Percentiles rank a stretch among this genome's conserved stretches.
Conservation (phyloP, 2,797 vertebrate species). For the Acestrorhynchus altus region DNA sequence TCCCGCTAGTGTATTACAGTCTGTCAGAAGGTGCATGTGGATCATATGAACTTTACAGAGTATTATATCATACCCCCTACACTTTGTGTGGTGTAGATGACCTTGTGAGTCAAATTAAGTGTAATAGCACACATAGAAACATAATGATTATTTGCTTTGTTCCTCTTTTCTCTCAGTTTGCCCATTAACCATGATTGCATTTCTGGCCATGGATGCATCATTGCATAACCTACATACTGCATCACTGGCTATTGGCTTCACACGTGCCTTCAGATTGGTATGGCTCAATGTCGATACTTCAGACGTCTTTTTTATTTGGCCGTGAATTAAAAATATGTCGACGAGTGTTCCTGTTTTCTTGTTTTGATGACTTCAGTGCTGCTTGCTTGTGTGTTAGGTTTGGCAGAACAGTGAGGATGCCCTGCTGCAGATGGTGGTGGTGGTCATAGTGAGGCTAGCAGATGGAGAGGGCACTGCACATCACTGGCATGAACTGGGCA, state of each 20-base stretch:
- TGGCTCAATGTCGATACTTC: background rate
- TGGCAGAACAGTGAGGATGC: conserved; percentile 96
- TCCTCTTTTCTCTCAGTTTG: conserved; percentile 80
- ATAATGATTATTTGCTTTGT: conserved; percentile 8
- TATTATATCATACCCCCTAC: too few relatives aligned
- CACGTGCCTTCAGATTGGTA: conserved; percentile 95
- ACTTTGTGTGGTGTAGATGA: background rate
- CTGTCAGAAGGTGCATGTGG: too few relatives aligned
- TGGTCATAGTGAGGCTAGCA: conserved; percentile 80
- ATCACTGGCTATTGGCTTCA: conserved; percentile 91
- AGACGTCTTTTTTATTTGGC: too few relatives aligned
- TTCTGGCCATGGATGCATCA: conserved; percentile 89
- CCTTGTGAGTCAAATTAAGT: background rate
- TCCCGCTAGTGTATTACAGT: too few relatives aligned
- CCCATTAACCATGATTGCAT: conserved; percentile 94
- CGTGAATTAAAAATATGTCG: too few relatives aligned
- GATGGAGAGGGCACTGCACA: conserved; percentile 74
- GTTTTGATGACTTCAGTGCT: too few relatives aligned
- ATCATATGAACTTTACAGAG: too few relatives aligned
- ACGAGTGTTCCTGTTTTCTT: too few relatives aligned
- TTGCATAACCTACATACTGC: conserved; percentile 83
- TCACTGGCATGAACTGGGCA: conserved; percentile 87
- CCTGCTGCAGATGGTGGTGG: conserved; percentile 86
- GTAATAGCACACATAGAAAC: background rate
- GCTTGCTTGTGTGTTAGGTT: conserved; percentile 74